phyloP scores from a whole-genome alignment of 2,113 vertebrate genomes.

The Artemisiospiza belli region DNA sequence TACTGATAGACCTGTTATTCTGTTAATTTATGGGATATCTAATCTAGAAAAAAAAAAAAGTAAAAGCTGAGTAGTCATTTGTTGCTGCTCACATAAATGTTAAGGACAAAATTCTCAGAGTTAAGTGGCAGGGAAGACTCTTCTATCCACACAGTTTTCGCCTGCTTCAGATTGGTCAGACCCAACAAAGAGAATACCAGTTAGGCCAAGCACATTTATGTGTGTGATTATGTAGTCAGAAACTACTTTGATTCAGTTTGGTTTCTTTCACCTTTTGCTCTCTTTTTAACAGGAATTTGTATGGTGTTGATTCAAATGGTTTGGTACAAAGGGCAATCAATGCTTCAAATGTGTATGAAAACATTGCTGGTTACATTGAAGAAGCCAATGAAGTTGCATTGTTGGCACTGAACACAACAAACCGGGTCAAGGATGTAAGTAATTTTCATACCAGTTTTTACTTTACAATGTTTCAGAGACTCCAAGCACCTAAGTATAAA shows the following conservation, averaged over 20 bases:
- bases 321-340: constrained; percentile 92
- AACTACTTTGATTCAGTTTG: background rate
- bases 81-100: background rate
- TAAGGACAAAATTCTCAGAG: background rate
- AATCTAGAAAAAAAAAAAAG: background rate
- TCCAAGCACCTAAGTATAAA: background rate
- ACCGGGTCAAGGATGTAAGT: constrained; percentile 86
- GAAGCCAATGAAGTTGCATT: constrained; percentile 84
- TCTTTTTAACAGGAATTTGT: constrained; percentile 73
- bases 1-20: background rate
- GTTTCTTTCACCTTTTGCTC: background rate
- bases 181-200: background rate
- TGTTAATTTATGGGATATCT: background rate
- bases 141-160: background rate
- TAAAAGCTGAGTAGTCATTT: background rate
- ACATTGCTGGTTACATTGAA: constrained; percentile 84
- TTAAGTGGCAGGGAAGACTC: background rate
- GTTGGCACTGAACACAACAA: constrained; percentile 81
- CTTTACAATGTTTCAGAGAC: background rate
- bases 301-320: constrained; percentile 87
- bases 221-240: background rate
- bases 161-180: background rate
- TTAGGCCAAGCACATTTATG: background rate
- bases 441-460: background rate
- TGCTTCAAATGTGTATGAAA: constrained; percentile 92